Evolutionary conservation across 2,888 invertebrate genomes (phyloP).

Genomic region (Lasioglossum oenotherae): DNA sequence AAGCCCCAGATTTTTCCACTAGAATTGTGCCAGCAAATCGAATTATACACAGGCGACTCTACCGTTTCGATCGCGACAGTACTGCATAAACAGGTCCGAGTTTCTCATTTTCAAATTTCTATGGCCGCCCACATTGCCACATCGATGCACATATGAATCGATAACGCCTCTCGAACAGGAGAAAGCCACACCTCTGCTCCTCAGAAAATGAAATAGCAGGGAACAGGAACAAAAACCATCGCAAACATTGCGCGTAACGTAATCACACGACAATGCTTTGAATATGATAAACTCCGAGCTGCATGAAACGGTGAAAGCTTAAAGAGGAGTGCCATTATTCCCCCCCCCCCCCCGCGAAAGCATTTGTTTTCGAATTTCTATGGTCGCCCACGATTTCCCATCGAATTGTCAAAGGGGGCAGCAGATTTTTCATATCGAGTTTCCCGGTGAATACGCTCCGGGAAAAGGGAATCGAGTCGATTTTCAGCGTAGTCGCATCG

Average conservation of each 20-base stretch:
- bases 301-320: neutral
- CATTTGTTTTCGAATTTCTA: neutral
- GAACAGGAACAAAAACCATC: neutral
- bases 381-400: neutral
- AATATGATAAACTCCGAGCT: neutral
- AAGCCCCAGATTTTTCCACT: too few species aligned
- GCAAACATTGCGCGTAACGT: neutral
- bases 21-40: too few species aligned
- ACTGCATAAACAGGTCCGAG: too few species aligned
- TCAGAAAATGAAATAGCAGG: neutral
- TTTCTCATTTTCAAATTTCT: too few species aligned
- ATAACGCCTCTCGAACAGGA: neutral
- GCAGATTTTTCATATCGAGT: neutral
- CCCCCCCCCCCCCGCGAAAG: too few species aligned
- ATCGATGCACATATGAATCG: neutral
- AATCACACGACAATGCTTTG: neutral
- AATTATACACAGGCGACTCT: too few species aligned
- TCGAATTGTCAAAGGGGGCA: neutral
- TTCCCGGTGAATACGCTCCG: neutral
- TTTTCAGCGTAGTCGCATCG: constrained; percentile 55
- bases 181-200: neutral
- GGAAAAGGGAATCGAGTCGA: constrained; percentile 5
- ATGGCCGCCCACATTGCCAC: neutral
- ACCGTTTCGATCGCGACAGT: too few species aligned
- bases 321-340: neutral